These are phyloP conservation scores for Exocentrus adspersus DNA, from an alignment of 2,888 invertebrate genomes.

Conservation along the genomic window DNA sequence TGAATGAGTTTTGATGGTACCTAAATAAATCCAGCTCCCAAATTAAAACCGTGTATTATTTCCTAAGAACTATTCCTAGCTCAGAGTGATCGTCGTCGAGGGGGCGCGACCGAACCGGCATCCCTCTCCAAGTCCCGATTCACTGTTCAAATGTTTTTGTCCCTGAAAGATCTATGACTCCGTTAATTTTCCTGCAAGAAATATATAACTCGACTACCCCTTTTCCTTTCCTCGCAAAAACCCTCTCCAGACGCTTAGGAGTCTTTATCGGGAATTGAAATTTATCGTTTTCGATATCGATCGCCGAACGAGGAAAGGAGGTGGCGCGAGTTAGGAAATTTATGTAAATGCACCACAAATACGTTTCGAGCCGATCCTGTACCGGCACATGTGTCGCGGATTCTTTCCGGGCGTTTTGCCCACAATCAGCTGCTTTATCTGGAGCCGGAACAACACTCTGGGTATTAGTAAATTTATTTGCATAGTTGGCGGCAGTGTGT, in stretches of 20 bases:
- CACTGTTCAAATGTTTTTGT: constrained; percentile 57
- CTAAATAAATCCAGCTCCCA: too few relatives aligned
- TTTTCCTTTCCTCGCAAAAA: constrained; percentile 50
- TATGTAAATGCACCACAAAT: too few relatives aligned
- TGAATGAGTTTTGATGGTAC: too few relatives aligned
- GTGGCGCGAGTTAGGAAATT: not conserved
- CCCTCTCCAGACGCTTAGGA: constrained; percentile 42
- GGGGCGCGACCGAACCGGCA: constrained; percentile 5
- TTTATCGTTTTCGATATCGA: constrained; percentile 44
- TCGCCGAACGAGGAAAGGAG: constrained; percentile 18
- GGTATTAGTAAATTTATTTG: constrained; percentile 49
- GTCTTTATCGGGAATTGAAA: constrained; percentile 46
- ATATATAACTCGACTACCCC: constrained; percentile 56
- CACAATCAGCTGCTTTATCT: constrained; percentile 30
- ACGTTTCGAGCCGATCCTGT: not conserved
- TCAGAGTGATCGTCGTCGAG: constrained; percentile 8
- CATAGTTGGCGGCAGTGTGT: constrained; percentile 43
- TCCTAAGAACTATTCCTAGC: too few relatives aligned
- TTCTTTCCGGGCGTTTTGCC: constrained; percentile 14
- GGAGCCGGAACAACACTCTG: constrained; percentile 27
- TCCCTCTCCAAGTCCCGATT: constrained; percentile 46
- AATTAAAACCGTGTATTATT: too few relatives aligned
- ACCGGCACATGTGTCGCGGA: constrained; percentile 9
- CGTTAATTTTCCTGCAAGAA: constrained; percentile 58
- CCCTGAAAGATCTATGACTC: constrained; percentile 56